Base-by-base conservation (phyloP, 2,113 vertebrate genomes). In the Atractosteus spatula region DNA sequence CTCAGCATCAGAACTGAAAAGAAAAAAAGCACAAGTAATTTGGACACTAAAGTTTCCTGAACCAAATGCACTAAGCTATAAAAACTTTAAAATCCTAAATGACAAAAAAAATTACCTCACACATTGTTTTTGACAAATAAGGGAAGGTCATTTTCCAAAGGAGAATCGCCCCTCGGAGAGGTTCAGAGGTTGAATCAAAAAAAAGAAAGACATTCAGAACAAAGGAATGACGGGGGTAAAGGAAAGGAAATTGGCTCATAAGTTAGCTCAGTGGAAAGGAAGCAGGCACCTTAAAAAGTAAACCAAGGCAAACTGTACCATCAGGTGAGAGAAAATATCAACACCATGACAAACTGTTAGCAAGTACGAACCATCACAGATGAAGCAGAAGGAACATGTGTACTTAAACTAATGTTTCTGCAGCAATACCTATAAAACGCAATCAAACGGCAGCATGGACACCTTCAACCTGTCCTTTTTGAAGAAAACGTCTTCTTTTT, bases 361-460 rank as follows among this genome's bases (percentile, higher is more conserved):
- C 54, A 54, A 59, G 51, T 44, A 71, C n/a, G 43, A 51, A 54
- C 16, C 45, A 63, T 71, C 62, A 51, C 44, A 29, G 62, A 71
- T 71, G 70, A 71, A 13, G 47, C 44, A 71, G 56, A 16, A 8
- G 56, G 45, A 71, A 41, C 51, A 63, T 64, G 70, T 61, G 11
- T 44, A 43, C 47, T 71, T 54, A 71, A 71, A 64, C 44, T 62
- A 51, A 59, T 59, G 13, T 51, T 51, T 51, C 47, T 51, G 1
- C 10, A 10, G 47, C 5, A 51, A 51, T 51, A 10, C 10, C 5
- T 7, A 7, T 1, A 51, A 51, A 51, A 51, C 10, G 3, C 47
- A 51, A 51, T 3, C 5, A 5, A 51, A 51, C 5, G 3, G 47
- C 47, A 7, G 47, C 29, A 29, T 29, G 29, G 29, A 2, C 29